Base-by-base conservation (phyloP, 2,113 vertebrate genomes). In the Propithecus coquereli region DNA sequence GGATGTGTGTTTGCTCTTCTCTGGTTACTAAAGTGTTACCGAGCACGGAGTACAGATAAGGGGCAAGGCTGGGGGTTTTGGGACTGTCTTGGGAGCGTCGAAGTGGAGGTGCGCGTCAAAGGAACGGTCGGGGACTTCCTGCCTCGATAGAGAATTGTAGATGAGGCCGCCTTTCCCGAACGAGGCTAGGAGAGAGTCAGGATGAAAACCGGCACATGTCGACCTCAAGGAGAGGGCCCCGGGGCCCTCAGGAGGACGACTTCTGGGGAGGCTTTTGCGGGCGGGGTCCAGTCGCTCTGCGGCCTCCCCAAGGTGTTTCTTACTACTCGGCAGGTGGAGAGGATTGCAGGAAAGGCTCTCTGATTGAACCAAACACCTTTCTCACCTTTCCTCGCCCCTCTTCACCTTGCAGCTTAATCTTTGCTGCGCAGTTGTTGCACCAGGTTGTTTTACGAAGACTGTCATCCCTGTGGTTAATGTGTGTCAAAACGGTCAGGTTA, bases 401-500 rank as follows among this genome's bases (percentile, higher is more conserved):
- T 61, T 22, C 71, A 59, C 14, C 61, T 32, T 34, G 11, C 22
- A 54, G 43, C 79, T 6, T 50, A 87, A 45, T 65, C 61, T 87
- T 94, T 27, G 71, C 71, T 17, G 61, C 37, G 5, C 37, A 32
- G 0, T 93, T 87, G 91, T 86, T 43, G 87, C 22, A 40, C 13
- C 37, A 4, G 25, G 47, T 90, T 34, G 57, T 77, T 94, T 90
- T 57, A 81, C 71, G 3, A 40, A 79, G 22, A 18, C 3, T 66
- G 88, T 66, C 82, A 43, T 73, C n/a, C 43, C 2, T 43, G 86
- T 93, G 91, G 94, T 84, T 90, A 84, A 76, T 77, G 82, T 65
- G 76, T 81, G 74, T 76, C 86, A 81, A 17, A 84, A 96, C 91
- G 70, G 79, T 94, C 94, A 88, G 32, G 82, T 86, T 87, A 68